Evolutionary conservation across 2,797 vertebrate species (phyloP).

Genomic region (Balearica regulorum): DNA sequence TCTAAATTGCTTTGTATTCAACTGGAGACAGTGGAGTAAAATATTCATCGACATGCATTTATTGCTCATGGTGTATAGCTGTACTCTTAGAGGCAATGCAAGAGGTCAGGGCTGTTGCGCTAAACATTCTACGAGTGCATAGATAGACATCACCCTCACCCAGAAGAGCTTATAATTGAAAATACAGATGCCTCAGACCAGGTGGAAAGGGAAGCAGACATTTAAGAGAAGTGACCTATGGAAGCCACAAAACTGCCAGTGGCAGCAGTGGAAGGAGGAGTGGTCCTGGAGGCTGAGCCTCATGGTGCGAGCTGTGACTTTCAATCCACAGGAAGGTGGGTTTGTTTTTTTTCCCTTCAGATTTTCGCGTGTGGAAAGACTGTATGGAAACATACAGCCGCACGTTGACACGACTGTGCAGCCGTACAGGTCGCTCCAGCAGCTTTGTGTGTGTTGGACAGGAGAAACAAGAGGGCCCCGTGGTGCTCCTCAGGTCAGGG

Average conservation of each 20-base stretch:
- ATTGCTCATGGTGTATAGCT: background rate
- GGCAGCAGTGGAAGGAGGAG: background rate
- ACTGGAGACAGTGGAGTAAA: background rate
- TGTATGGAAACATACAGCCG: fast-evolving
- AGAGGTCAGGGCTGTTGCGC: background rate
- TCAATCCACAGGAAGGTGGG: background rate
- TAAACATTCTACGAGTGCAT: background rate
- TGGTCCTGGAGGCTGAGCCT: background rate
- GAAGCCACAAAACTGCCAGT: background rate
- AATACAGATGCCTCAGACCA: background rate
- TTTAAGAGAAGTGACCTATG: background rate
- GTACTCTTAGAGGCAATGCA: background rate
- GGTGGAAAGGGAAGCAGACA: background rate
- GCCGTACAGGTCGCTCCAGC: background rate
- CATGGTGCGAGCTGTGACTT: background rate
- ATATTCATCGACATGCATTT: background rate
- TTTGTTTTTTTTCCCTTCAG: background rate
- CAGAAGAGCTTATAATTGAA: background rate
- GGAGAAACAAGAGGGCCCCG: background rate
- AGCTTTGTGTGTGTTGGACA: background rate
- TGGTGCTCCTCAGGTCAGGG: background rate
- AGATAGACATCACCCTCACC: background rate
- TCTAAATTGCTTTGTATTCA: background rate
- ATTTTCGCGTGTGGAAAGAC: fast-evolving
- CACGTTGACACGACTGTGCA: fast-evolving